Base-by-base conservation (phyloP, 2,797 vertebrate genomes). In the Coregonus sp. region DNA sequence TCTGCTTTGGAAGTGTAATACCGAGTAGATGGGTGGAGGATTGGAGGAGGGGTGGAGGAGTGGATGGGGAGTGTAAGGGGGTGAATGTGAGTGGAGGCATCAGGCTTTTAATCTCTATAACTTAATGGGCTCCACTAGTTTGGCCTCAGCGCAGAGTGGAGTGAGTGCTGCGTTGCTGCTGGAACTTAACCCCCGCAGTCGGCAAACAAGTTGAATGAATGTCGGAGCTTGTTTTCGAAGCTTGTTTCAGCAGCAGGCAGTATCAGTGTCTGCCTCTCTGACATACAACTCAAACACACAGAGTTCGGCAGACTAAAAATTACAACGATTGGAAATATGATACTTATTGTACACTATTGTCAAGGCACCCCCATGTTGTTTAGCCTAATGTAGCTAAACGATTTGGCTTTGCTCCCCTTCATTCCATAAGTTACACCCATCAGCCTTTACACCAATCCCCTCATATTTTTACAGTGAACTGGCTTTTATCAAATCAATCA, bases 71-170 rank as follows among this genome's bases (percentile, higher is more conserved):
- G 31, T 33, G 31, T 2, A 33, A 3, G 31, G 3, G 31, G 31
- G 25, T 25, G 56, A 77, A 61, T 74, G 83, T 78, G 85, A 75
- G 84, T 82, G 67, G 82, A 86, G 86, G 89, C 89, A 91, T 92
- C 91, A 86, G 91, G 87, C 91, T 93, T 93, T 95, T 94, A 94
- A 94, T 95, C 93, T 95, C 90, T 94, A 92, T 92, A 92, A 92
- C 92, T 93, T 94, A 93, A 93, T 93, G 91, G 92, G 93, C 93
- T 91, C 51, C 89, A 89, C 78, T 71, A 72, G 80, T 86, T 78
- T 78, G 80, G 81, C 78, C 65, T 82, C 52, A 16, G 52, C 16
- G 52, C 14, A 54, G 16, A 54, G 52, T 54, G 52, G 52, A 56
- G 15, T 12, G 40, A 47, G 40, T 56, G 52, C 52, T 56, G 52